Base-by-base conservation (phyloP, 2,797 vertebrate species). In the Chrosomus eos region DNA sequence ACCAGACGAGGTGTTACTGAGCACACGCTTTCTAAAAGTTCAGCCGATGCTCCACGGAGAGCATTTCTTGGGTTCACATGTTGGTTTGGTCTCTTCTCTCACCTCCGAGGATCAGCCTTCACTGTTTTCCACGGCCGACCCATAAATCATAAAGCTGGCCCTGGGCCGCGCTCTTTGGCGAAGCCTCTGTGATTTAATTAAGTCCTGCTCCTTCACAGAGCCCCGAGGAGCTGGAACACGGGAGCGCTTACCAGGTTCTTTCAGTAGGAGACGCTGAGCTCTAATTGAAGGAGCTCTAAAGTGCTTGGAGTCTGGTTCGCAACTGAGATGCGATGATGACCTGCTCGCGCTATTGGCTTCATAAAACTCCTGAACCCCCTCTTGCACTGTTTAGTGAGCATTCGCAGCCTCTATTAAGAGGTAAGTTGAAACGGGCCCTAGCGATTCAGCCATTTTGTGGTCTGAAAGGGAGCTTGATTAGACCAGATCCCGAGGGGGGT, bases 171-270 rank as follows among this genome's bases (percentile, higher is more conserved):
- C 66, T 76, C 72, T 68, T 76, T 93, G 92, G 90, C 89, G 90
- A 91, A 91, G 90, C 90, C 90, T 87, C 85, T 91, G 84, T 90
- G 87, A 92, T 94, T 91, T 94, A 95, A 93, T 94, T 92, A 93
- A 92, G 90, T 93, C 90, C 86, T 93, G 72, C 93, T 92, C 87
- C 88, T 87, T 88, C 89, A 89, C 90, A 84, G 88, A 90, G 91
- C 93, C 90, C 82, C 38, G 88, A 93, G 89, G 93, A 94, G 91
- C 93, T 94, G 94, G 90, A 92, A 80, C 87, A 92, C 26, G 8
- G 7, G 60, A 83, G 23, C 45, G 14, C 72, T 75, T 81, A 19
- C 23, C 28, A 7, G 55, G 13, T 82, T 66, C 51, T 36, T 33
- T 83, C 36, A 55, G 60, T 77, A 80, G 81, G 81, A 87, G 48